These are phyloP conservation scores for Excalfactoria chinensis DNA, from an alignment of 2,113 vertebrate genomes.

Conservation along the genomic window DNA sequence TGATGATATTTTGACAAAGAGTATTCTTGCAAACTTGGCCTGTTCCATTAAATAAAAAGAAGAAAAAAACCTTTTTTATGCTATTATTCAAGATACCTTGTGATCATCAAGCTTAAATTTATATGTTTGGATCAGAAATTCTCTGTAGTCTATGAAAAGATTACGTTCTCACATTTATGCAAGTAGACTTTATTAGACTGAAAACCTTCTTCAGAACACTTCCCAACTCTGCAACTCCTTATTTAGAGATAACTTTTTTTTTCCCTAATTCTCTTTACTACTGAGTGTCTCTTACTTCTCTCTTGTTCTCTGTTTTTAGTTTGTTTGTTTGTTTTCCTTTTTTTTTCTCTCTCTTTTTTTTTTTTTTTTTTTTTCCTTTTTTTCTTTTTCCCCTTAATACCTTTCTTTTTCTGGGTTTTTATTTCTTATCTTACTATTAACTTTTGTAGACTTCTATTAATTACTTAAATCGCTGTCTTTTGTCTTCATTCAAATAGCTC, in stretches of 20 bases:
- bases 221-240: neutral
- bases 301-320: neutral
- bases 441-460: neutral
- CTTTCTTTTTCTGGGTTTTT: neutral
- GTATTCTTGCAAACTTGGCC: neutral
- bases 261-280: neutral
- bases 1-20: neutral
- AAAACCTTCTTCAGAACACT: neutral
- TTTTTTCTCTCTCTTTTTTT: too few species aligned
- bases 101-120: neutral
- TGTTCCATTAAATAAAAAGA: neutral
- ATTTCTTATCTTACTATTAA: slow-evolving; percentile 1
- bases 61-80: neutral
- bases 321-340: too few species aligned
- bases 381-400: neutral
- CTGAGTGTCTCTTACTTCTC: neutral
- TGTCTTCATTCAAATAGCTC: slow-evolving; percentile 31
- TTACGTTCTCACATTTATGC: neutral
- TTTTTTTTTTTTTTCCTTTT: too few species aligned
- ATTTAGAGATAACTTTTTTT: neutral
- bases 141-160: neutral
- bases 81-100: neutral
- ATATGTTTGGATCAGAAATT: neutral
- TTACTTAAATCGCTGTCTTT: neutral
- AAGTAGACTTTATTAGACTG: neutral